Evolutionary conservation across 2,888 invertebrate species (phyloP), one percentile per base, ranked within the genome.

Genomic region (Amorpha juglandis): DNA sequence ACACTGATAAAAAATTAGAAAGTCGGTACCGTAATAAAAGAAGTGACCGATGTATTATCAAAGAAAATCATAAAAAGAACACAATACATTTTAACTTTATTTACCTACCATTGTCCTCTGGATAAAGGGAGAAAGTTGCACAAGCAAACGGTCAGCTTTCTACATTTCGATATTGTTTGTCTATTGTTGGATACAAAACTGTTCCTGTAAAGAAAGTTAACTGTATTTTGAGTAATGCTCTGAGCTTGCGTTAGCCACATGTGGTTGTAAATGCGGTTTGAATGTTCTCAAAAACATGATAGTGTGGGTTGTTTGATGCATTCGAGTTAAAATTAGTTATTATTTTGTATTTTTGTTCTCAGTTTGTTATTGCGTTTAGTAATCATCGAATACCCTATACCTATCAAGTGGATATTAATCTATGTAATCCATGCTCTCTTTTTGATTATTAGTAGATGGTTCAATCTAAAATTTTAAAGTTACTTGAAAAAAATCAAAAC

Each of bases 101-200:
- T 83, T 85, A 86, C 84, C 84, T 88, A 86, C 84, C 84, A 88
- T 90, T 90, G 87, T 89, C 79, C 80, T 79, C 69, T 71, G 81
- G 82, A 90, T 87, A 89, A 88, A 92, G 84, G 88, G 87, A 91
- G 92, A 92, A 91, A 92, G 92, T 92, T 92, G 90, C 86, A 80
- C 91, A 92, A 84, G 72, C 73, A 71, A 64, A 87, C 82, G 86
- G 84, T 83, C 86, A 87, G 88, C 91, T 92, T 91, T 91, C 90
- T 90, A 91, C 88, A 86, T 87, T 89, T 83, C 82, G 81, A 87
- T 86, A 86, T 86, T 83, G 85, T 87, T 81, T 73, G 78, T 80
- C 62, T 62, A 62, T 53, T 66, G 48, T 65, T 21, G 51, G 27
- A 7, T 47, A 66, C 33, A 62, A 51, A 50, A 63, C 63, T 66